Base-by-base conservation (phyloP, 1,140 invertebrate species). In the Drosophila auraria region DNA sequence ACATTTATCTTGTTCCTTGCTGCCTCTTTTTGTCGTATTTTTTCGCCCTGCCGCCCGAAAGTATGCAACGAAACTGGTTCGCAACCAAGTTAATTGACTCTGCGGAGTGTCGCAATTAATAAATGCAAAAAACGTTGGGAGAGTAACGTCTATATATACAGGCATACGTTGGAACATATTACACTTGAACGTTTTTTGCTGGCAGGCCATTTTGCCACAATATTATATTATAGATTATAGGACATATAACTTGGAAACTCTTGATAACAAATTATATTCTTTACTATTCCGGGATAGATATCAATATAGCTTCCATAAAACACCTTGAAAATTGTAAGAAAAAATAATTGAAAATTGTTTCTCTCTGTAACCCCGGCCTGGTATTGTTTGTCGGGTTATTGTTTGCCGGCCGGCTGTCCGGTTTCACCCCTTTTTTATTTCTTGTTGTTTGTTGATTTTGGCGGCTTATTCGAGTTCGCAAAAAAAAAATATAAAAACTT, bases 51-150 rank as follows among this genome's bases (percentile, higher is more conserved):
- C 40, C 27, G 33, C 65, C 40, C 9, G 15, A 44, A n/a, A 73
- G 47, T 73, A 51, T 59, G 70, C 66, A 47, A 57, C 53, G 54
- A 36, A 70, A 36, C 40, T 44, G 36, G 40, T 11, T 40, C 5
- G 36, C 27, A 12, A 33, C 62, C 65, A 49, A 73, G 44, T 50
- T 73, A 73, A 73, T 71, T 73, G 70, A 36, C 64, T 70, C 15
- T 58, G 64, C 45, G 64, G 51, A 36, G 53, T 50, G 40, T 15
- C 14, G 44, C 70, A 60, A 72, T 51, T 60, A 73, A 73, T 73
- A 71, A 71, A 68, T 47, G 63, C 63, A 65, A 23, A 47, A 64
- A 33, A 17, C n/a, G 27, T 36, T 36, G 33, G 9, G 9, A 11
- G 33, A 11, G 33, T 36, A 36, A 36, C 33, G 33, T 36, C 33